Evolutionary conservation across 2,797 vertebrate genomes (phyloP), one percentile per base, ranked within the genome.

Genomic region (Pteropus rufus): DNA sequence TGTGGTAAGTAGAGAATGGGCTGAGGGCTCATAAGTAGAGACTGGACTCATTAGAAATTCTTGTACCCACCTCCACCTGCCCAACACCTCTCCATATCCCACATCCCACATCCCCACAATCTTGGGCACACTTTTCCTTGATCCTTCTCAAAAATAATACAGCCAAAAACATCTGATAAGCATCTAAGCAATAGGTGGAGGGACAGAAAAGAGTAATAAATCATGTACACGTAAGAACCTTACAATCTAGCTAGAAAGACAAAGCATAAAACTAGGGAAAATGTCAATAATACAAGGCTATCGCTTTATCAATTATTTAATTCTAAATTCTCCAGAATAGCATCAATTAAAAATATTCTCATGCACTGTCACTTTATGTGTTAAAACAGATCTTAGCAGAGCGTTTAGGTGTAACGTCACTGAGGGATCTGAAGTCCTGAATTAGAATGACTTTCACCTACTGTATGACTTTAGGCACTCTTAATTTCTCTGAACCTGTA

Each of bases 41-140:
- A 49, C 15, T 49, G 49, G 49, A 7, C 8, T 39, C 3, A 0
- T 0, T 29, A 9, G 41, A 54, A 21, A 2, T 18, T 10, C 19
- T 46, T 0, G 0, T 18, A 10, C 1, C 10, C 5, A 15, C 5
- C 4, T 26, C 3, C 69, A 34, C 39, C 31, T 5, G 39, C 31
- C 39, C 18, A 14, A 36, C 41, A 26, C 10, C 4, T 84, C 34
- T 60, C 73, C 26, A 24, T 4, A 34, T 16, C 24, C 11, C 2
- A 41, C 14, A 29, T 34, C 65, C 15, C 34, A 15, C 26, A 60
- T 1, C 21, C 26, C 11, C 70, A 81, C 31, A 15, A 4, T 36
- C 31, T 67, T 31, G 12, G 34, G 67, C 10, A 36, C 23, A 76
- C 5, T 12, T 88, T 88, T 79, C 60, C 19, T 70, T 84, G 70